Conservation (phyloP, 2,888 invertebrate species). For the Pyrgus malvae region DNA sequence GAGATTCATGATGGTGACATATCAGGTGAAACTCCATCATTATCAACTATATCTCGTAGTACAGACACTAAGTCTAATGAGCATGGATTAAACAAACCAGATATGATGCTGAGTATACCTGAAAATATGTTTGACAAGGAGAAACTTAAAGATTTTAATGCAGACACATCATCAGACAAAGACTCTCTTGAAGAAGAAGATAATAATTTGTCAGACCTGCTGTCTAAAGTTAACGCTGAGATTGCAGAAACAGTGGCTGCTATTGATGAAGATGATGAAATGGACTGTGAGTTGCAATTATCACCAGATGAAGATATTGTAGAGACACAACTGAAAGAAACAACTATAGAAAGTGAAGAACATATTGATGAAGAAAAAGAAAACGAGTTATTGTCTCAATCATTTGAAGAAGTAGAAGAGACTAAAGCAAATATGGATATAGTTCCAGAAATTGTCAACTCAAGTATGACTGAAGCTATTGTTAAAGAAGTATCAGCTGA, state of each 20-base stretch:
- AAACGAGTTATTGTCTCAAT: no score
- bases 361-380: neutral
- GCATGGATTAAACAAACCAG: slow-evolving; percentile 57
- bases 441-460: neutral
- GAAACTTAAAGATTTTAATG: neutral
- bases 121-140: neutral
- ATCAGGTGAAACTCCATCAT: neutral
- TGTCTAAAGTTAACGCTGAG: slow-evolving; percentile 1
- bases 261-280: slow-evolving; percentile 2
- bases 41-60: no score
- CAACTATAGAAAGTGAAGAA: neutral
- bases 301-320: slow-evolving; percentile 28
- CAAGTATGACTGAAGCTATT: neutral
- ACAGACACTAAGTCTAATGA: neutral
- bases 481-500: slow-evolving; percentile 4
- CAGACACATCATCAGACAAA: neutral
- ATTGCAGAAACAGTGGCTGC: slow-evolving; percentile 1
- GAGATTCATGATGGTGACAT: neutral
- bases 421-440: neutral
- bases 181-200: slow-evolving; percentile 3
- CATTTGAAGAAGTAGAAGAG: neutral
- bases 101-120: slow-evolving; percentile 69
- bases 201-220: slow-evolving; percentile 1
- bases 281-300: slow-evolving; percentile 34
- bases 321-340: neutral